A percentile compares a stretch with the other conserved stretches of the same genome.
phyloP scores from a whole-genome alignment of 2,113 vertebrate genomes.

The Laticauda laticaudata region DNA sequence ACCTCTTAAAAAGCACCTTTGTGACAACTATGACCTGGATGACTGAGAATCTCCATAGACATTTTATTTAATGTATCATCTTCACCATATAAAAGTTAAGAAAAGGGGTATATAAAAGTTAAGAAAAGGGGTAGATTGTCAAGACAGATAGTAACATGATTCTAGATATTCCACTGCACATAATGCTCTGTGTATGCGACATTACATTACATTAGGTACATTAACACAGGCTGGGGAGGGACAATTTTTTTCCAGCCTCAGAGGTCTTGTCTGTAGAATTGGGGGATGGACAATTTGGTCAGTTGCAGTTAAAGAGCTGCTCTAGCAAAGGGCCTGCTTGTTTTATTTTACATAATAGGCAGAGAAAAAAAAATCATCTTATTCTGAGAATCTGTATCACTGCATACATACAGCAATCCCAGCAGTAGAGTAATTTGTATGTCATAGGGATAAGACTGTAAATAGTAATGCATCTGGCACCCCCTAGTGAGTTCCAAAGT shows the following conservation, averaged over 20 bases:
- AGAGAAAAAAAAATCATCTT: neutral
- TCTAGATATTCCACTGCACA: neutral
- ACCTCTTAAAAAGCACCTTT: too few species aligned
- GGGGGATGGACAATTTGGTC: too few species aligned
- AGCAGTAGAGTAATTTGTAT: neutral
- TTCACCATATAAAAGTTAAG: neutral
- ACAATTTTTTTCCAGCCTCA: neutral
- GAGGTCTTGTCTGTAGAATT: neutral
- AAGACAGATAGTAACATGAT: neutral
- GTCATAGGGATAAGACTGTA: neutral
- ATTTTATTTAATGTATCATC: neutral
- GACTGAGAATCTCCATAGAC: too few species aligned
- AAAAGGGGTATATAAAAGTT: neutral
- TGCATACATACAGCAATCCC: neutral
- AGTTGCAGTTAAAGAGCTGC: neutral
- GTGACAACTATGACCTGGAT: too few species aligned
- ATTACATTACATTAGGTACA: too few species aligned
- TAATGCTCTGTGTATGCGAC: neutral
- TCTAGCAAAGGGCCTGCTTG: neutral
- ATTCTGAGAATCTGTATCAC: neutral
- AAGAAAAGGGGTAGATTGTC: neutral
- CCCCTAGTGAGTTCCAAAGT: conserved; percentile 4
- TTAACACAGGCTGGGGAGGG: neutral
- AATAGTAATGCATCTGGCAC: neutral
- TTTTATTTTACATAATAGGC: neutral